phyloP scores from a whole-genome alignment of 2,113 vertebrate genomes.

The Loxodonta africana region DNA sequence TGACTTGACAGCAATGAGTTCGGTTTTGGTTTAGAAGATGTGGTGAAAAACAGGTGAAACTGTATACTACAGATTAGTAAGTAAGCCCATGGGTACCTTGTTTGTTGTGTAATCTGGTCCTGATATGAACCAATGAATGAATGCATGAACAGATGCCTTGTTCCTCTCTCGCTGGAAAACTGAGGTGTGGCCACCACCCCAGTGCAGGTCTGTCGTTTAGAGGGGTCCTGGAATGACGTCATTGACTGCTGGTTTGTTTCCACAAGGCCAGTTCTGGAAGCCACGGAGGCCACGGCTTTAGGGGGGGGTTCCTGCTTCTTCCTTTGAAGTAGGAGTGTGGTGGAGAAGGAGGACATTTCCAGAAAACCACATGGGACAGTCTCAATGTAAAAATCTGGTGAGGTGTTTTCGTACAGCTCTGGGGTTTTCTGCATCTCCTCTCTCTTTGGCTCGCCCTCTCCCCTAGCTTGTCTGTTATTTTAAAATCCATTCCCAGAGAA shows the following conservation, averaged over 20 bases:
- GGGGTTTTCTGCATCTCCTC: background rate
- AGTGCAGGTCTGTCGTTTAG: accelerated
- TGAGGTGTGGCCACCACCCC: background rate
- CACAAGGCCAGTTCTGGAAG: background rate
- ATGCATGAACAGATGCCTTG: background rate
- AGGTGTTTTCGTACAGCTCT: background rate
- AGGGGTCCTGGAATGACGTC: background rate
- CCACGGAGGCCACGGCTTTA: background rate
- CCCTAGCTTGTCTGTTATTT: slow-evolving; percentile 65
- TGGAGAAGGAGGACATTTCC: background rate
- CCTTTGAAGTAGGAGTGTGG: background rate
- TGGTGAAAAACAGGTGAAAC: too few species aligned
- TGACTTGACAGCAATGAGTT: too few species aligned
- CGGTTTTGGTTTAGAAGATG: too few species aligned
- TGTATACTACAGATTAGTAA: too few species aligned
- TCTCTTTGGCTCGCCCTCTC: background rate
- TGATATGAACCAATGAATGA: background rate
- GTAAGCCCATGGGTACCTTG: too few species aligned
- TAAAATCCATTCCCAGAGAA: slow-evolving; percentile 76
- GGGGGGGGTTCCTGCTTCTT: background rate
- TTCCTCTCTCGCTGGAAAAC: background rate
- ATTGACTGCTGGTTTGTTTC: background rate
- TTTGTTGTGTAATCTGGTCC: background rate
- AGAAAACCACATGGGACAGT: background rate
- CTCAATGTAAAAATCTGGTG: background rate